These are phyloP conservation scores for Thamnophis sirtalis DNA, from an alignment of 2,113 vertebrate genomes.

Conservation along the genomic window DNA sequence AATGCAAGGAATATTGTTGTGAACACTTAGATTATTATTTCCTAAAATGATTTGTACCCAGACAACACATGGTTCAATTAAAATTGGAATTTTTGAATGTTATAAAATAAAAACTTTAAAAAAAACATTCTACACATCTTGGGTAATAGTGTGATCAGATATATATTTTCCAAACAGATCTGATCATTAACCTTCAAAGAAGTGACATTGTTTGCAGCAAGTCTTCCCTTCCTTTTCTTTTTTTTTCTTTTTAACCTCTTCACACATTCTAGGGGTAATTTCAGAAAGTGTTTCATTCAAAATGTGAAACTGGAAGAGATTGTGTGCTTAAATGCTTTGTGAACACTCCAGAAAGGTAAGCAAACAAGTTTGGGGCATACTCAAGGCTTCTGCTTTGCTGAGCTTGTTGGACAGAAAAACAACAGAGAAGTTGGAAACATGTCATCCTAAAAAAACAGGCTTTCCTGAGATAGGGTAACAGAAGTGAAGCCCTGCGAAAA, in stretches of 20 bases:
- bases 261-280: neutral
- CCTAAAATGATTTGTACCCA: too few relatives aligned
- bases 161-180: neutral
- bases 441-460: conserved; percentile 15
- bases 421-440: conserved; percentile 11
- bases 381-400: neutral
- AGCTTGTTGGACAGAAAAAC: conserved; percentile 22
- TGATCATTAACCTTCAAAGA: neutral
- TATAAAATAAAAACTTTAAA: too few relatives aligned
- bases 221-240: neutral
- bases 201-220: neutral
- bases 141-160: neutral
- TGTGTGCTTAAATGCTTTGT: neutral
- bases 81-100: too few relatives aligned
- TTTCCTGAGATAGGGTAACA: conserved; percentile 31
- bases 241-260: neutral
- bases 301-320: neutral
- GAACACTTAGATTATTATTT: too few relatives aligned
- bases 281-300: neutral
- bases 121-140: neutral
- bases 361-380: conserved; percentile 28
- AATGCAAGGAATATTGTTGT: too few relatives aligned
- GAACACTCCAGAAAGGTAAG: neutral
- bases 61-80: too few relatives aligned
- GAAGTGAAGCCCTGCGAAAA: conserved; percentile 36